Conservation (phyloP, 2,113 vertebrate species). For the Pelecanus crispus region DNA sequence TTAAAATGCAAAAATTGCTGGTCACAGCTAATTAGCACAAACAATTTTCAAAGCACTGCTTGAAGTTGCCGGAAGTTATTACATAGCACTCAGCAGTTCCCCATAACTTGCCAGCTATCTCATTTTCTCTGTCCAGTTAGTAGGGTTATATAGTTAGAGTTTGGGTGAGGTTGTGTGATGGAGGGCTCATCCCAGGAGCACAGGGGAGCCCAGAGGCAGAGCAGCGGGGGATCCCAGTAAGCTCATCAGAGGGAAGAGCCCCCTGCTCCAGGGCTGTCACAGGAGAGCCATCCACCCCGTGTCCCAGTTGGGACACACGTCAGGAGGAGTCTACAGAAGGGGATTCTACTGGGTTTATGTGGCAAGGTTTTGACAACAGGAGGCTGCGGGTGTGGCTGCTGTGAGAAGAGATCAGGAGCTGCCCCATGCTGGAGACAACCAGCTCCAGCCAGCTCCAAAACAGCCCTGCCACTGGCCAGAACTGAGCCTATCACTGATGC, state of each 20-base stretch:
- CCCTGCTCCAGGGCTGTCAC: neutral
- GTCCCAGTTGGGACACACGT: neutral
- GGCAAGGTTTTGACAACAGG: neutral
- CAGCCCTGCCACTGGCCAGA: neutral
- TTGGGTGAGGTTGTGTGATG: neutral
- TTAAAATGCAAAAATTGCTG: neutral
- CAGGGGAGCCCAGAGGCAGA: neutral
- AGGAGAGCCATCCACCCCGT: neutral
- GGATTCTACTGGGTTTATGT: neutral
- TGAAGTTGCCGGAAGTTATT: neutral
- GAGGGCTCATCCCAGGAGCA: neutral
- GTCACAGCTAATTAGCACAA: neutral
- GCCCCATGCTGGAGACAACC: neutral
- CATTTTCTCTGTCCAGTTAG: neutral
- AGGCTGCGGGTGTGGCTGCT: neutral
- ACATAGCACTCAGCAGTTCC: neutral
- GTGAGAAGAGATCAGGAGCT: neutral
- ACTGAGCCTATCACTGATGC: neutral
- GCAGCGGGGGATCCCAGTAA: rapidly evolving
- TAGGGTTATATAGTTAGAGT: neutral
- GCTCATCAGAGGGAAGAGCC: neutral
- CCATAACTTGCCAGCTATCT: neutral
- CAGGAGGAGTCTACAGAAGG: neutral
- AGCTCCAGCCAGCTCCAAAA: neutral
- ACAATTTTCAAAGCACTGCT: neutral